Conservation (phyloP, 2,113 vertebrate genomes). For the Mohoua ochrocephala region DNA sequence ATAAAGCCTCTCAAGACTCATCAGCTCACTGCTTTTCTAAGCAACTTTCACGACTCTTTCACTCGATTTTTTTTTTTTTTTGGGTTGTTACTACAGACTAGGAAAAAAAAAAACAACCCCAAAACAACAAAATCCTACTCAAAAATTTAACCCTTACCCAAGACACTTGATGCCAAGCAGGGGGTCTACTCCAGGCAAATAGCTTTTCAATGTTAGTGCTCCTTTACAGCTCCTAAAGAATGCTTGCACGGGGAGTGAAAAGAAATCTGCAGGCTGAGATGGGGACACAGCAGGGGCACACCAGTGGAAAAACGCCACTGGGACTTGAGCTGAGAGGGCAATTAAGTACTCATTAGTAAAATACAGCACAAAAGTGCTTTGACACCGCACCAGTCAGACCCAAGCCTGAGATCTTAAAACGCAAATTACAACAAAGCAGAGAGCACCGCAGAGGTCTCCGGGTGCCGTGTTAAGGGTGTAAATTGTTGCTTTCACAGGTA, state of each 20-base stretch:
- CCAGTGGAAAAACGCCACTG: not conserved
- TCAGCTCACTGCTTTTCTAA: not conserved
- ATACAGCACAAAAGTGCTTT: not conserved
- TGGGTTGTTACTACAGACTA: not conserved
- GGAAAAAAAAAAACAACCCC: not conserved
- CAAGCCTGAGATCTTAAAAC: not conserved
- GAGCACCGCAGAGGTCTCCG: not conserved
- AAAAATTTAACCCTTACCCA: not conserved
- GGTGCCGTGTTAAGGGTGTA: not conserved
- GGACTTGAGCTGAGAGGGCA: not conserved
- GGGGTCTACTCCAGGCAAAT: not conserved
- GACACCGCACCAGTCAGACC: not conserved
- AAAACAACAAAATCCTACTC: not conserved
- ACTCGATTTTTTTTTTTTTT: not conserved
- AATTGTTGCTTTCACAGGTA: not conserved
- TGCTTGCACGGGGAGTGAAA: not conserved
- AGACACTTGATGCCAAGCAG: not conserved
- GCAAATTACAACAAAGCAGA: not conserved
- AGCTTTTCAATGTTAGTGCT: not conserved
- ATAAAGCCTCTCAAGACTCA: not conserved
- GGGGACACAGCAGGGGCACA: not conserved
- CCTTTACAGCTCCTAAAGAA: not conserved
- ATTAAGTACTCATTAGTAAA: not conserved
- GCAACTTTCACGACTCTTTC: not conserved
- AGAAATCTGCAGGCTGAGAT: not conserved